Evolutionary conservation across 2,888 invertebrate species (phyloP).

Genomic region (Automeris io): DNA sequence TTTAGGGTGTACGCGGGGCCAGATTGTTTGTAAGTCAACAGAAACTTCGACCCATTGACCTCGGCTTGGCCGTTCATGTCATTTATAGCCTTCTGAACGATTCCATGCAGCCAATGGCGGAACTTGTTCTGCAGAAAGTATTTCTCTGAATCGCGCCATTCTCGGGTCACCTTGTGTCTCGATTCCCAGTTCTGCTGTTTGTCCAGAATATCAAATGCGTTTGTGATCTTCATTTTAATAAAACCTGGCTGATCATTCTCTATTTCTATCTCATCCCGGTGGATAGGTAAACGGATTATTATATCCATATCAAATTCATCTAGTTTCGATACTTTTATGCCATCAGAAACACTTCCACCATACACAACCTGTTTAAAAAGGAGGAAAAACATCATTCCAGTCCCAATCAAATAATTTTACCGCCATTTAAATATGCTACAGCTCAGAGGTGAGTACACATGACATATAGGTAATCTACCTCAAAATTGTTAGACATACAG

Average conservation of each 20-base stretch:
- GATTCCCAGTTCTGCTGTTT: slow-evolving; percentile 53
- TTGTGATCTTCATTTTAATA: slow-evolving; percentile 52
- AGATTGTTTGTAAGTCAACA: slow-evolving; percentile 48
- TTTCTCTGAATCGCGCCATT: slow-evolving; percentile 60
- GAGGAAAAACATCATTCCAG: not conserved
- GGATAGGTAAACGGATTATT: slow-evolving; percentile 70
- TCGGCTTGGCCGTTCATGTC: slow-evolving; percentile 38
- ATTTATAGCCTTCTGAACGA: slow-evolving; percentile 60
- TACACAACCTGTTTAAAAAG: slow-evolving; percentile 43
- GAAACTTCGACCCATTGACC: slow-evolving; percentile 40
- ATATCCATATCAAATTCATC: slow-evolving; percentile 80
- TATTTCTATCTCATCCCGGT: slow-evolving; percentile 53
- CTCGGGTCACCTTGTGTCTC: slow-evolving; percentile 50
- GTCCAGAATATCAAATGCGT: slow-evolving; percentile 50
- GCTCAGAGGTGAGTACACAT: too few species aligned
- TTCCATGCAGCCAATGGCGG: slow-evolving; percentile 72
- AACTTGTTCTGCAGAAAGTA: slow-evolving; percentile 68
- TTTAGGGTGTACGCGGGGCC: slow-evolving; percentile 77
- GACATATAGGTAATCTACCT: too few species aligned
- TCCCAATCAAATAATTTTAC: too few species aligned
- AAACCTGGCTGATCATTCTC: slow-evolving; percentile 63
- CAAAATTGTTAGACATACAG: too few species aligned
- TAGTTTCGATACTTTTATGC: slow-evolving; percentile 75
- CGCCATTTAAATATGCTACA: too few species aligned
- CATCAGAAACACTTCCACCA: slow-evolving; percentile 79